These are phyloP conservation scores for Rhamphomyia laevipes DNA, from an alignment of 2,888 invertebrate genomes.

Conservation along the genomic window DNA sequence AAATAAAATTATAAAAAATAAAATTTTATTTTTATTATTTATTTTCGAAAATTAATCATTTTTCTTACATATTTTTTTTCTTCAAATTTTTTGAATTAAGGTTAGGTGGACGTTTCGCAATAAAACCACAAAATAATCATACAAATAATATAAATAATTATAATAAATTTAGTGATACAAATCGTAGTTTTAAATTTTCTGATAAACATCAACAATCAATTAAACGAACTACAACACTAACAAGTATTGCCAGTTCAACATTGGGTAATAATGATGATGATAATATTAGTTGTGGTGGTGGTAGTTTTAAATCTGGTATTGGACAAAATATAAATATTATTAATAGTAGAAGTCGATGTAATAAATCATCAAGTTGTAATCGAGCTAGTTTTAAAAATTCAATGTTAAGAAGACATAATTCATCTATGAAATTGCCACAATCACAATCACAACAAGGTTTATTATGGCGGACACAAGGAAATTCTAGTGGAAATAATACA, in stretches of 20 bases:
- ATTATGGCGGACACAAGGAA: constrained; percentile 21
- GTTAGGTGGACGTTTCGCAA: constrained; percentile 34
- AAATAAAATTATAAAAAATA: constrained; percentile 14
- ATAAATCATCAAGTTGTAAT: neutral
- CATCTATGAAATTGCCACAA: constrained; percentile 12
- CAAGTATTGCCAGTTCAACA: neutral
- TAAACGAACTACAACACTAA: neutral
- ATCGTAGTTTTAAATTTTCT: neutral
- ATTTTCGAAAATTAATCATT: neutral
- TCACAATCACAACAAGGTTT: constrained; percentile 21
- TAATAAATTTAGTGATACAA: constrained; percentile 18
- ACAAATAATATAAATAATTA: constrained; percentile 2
- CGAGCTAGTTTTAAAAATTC: neutral
- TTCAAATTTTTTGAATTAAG: constrained; percentile 15
- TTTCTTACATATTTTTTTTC: neutral
- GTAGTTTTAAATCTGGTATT: neutral
- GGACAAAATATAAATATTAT: neutral
- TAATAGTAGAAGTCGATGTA: neutral
- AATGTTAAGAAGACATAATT: neutral
- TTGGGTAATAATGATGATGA: neutral
- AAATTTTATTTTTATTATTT: neutral
- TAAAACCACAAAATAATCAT: constrained; percentile 33
- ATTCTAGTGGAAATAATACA: constrained; percentile 8
- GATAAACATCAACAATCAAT: neutral
- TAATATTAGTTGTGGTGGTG: neutral